These are phyloP conservation scores for Acrocephalus kingi DNA, from an alignment of 2,113 vertebrate genomes.

Conservation along the genomic window DNA sequence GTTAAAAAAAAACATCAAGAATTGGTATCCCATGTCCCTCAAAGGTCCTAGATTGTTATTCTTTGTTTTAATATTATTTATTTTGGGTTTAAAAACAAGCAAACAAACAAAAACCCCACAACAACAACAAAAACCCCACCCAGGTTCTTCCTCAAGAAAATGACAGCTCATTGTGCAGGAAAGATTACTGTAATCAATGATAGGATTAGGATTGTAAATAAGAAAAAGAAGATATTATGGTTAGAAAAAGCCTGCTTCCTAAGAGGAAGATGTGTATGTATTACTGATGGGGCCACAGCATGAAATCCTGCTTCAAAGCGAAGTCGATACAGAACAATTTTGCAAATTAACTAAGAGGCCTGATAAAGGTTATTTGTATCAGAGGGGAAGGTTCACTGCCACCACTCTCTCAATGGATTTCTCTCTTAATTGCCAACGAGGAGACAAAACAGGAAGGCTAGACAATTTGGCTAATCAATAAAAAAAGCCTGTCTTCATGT, in stretches of 20 bases:
- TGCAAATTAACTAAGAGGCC: constrained; percentile 69
- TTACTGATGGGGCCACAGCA: constrained; percentile 25
- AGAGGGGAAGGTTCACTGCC: constrained; percentile 47
- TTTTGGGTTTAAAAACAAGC: neutral
- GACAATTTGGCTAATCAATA: constrained; percentile 33
- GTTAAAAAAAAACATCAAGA: neutral
- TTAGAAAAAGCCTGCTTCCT: constrained; percentile 42
- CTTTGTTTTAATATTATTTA: constrained; percentile 66
- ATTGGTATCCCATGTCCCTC: neutral
- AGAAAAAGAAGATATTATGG: constrained; percentile 52
- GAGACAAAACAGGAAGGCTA: constrained; percentile 35
- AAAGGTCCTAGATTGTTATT: neutral
- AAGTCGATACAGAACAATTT: constrained; percentile 64
- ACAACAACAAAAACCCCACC: neutral
- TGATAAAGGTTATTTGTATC: constrained; percentile 67
- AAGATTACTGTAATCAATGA: constrained; percentile 73
- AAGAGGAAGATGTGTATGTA: constrained; percentile 23
- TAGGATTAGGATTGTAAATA: constrained; percentile 72
- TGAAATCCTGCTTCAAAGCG: constrained; percentile 42
- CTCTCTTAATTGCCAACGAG: constrained; percentile 41
- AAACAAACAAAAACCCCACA: neutral
- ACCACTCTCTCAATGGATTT: constrained; percentile 34
- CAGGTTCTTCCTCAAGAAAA: constrained; percentile 41
- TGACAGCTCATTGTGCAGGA: constrained; percentile 52
- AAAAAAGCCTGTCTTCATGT: constrained; percentile 23